Base-by-base conservation (phyloP, 1,140 invertebrate genomes). In the Papilio xuthus region DNA sequence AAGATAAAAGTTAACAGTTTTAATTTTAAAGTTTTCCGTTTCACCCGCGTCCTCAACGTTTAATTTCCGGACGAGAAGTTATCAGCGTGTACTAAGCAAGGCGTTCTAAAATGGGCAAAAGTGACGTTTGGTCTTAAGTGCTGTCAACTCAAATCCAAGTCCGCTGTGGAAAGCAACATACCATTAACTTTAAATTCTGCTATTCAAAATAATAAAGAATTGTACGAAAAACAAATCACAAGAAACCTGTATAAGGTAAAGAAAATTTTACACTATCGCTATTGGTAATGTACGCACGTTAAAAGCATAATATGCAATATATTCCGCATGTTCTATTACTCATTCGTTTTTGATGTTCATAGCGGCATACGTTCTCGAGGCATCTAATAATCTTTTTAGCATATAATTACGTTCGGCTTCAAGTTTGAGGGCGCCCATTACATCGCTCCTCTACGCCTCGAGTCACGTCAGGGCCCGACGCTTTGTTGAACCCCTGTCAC, bases 21-120 rank as follows among this genome's bases (percentile, higher is more conserved):
- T 85, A 87, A 87, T 87, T 89, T 86, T 86, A 88, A 89, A 89
- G 82, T 90, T 90, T 86, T 82, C 83, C 84, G 82, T 84, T 86
- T 83, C 78, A 44, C 83, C 78, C 81, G 73, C 74, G 84, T 82
- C 81, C 80, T 82, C 85, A 86, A 84, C 85, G 86, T 90, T 90
- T 90, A 90, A 90, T 89, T 90, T 90, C 89, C 88, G 86, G 78
- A 60, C 71, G 79, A 84, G 85, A 85, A 86, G 88, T 88, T 86
- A 90, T 89, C 85, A 86, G 84, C 84, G 83, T 82, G 80, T 83
- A 86, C 85, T 88, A 85, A 88, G 85, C 81, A 80, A 77, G 83
- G 77, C 80, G 37, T 60, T 85, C 82, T 84, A 86, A 85, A 83
- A 47, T 81, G 77, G 78, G 26, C 63, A 53, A 74, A 76, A 63